Evolutionary conservation across 1,140 invertebrate genomes (phyloP), one percentile per base, ranked within the genome.

Genomic region (Bilobella aurantiaca): DNA sequence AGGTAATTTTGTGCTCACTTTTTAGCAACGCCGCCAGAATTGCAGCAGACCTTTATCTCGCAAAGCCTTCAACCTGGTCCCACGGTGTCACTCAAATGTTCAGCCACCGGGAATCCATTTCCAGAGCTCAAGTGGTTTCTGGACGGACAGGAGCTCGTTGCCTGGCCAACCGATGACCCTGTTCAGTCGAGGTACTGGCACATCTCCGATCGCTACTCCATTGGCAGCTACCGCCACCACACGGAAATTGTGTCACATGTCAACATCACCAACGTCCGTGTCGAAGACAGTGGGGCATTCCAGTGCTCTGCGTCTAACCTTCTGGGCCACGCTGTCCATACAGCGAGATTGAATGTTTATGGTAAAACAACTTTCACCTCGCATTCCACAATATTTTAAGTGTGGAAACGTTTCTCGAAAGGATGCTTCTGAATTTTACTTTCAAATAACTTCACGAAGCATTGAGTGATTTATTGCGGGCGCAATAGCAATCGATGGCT

Each of bases 211-310:
- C 66, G 66, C 18, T 68, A 64, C 42, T 64, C 62, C 3, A 37
- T 68, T 31, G 66, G 66, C 8, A 68, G 66, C 32, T 68, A 62
- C 32, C 57, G 59, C 1, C 62, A 61, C 1, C 62, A 28, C 37
- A 57, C 37, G 31, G 78, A 80, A 65, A 76, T 81, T 31, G 74
- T 81, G 32, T 81, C 80, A 68, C 77, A 77, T 66, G 76, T 82
- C 27, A 82, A 82, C 71, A 81, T 82, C 16, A 76, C 75, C 12
- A 75, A 73, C 16, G 75, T 81, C 0, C 69, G 73, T 23, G 74
- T 80, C 0, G 73, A 78, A 60, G 77, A 80, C 64, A 79, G 79
- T 5, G 81, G 81, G 76, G 69, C 79, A 78, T 61, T 79, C 23
- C 61, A 31, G 3, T 81, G 80, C 69, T 66, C 67, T 16, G 78